Evolutionary conservation across 2,888 invertebrate species (phyloP), one percentile per base, ranked within the genome.

Genomic region (Drosophila imparisetae): DNA sequence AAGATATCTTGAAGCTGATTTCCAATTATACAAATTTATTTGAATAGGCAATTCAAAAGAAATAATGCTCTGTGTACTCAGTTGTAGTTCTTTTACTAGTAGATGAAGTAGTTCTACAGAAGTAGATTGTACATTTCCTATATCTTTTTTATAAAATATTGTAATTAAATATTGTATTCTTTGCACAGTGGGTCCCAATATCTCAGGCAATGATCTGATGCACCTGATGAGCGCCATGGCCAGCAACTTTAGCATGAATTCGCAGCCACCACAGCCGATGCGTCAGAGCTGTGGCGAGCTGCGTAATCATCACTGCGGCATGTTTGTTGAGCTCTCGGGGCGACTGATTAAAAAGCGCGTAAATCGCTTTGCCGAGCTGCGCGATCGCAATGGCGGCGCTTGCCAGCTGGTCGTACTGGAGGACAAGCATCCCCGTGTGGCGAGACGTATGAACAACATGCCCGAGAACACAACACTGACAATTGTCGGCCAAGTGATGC

Each of bases 351-450:
- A 94, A 87, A 94, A 94, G 73, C 93, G 95, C 10, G 92, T 94
- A 45, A 93, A 94, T 4, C 93, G 94, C 32, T 96, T 96, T 89
- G 91, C 95, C 1, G 94, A 95, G 38, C 86, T 96, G 1, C 92
- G 95, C 60, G 96, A 96, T 92, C 93, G 94, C 10, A 94, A 94
- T 84, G 96, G 96, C 4, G 96, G 96, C 4, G 91, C 93, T 4
- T 94, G 94, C 15, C 96, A 96, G 90, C 91, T 95, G 52, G 92
- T 95, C 10, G 91, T 93, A 24, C 80, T 90, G 30, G 92, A 92
- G 61, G 92, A 93, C 63, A 91, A 90, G 90, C 90, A 92, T 80
- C 92, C 92, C 0, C 91, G 93, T n/a, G 78, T 93, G n/a, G 90
- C 91, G 3, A 89, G 92, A 4, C 91, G 93, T 42, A 92, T 94